A percentile compares a stretch with the other conserved stretches of the same genome.
phyloP scores from a whole-genome alignment of 2,888 invertebrate genomes.

The Dynastes hyllus region DNA sequence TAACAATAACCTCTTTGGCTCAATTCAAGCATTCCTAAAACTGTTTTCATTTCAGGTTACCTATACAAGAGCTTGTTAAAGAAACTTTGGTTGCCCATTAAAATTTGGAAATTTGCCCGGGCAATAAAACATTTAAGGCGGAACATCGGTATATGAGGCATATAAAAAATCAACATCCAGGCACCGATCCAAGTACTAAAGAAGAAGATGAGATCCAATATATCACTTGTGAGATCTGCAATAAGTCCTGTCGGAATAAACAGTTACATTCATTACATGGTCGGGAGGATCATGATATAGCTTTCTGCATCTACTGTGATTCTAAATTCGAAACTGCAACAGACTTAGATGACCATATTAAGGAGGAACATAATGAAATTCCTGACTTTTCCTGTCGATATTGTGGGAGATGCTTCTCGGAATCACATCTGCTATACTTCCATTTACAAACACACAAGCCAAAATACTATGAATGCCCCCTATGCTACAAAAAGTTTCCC shows the following conservation, averaged over 20 bases:
- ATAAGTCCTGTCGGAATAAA: conserved; percentile 41
- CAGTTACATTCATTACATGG: conserved; percentile 44
- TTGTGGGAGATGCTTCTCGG: conserved; percentile 40
- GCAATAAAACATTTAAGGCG: conserved; percentile 40
- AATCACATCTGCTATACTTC: not conserved
- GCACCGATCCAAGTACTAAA: conserved; percentile 17
- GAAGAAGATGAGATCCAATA: conserved; percentile 28
- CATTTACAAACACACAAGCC: conserved; percentile 39
- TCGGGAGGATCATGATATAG: conserved; percentile 29
- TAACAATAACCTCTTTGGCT: too few relatives aligned
- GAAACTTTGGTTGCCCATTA: conserved; percentile 39
- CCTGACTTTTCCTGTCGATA: conserved; percentile 45
- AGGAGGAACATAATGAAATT: not conserved
- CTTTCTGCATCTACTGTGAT: conserved; percentile 48
- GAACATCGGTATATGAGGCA: conserved; percentile 33
- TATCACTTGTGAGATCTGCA: conserved; percentile 38
- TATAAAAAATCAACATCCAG: conserved; percentile 41
- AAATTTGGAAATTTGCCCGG: too few relatives aligned
- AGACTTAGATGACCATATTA: conserved; percentile 23
- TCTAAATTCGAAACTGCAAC: conserved; percentile 21
- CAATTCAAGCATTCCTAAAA: too few relatives aligned
- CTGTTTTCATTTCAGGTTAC: conserved; percentile 24
- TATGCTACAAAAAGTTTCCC: conserved; percentile 45
- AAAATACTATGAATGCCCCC: conserved; percentile 36
- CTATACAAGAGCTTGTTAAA: conserved; percentile 24